phyloP scores from a whole-genome alignment of 2,797 vertebrate species.

The Sciurus carolinensis region DNA sequence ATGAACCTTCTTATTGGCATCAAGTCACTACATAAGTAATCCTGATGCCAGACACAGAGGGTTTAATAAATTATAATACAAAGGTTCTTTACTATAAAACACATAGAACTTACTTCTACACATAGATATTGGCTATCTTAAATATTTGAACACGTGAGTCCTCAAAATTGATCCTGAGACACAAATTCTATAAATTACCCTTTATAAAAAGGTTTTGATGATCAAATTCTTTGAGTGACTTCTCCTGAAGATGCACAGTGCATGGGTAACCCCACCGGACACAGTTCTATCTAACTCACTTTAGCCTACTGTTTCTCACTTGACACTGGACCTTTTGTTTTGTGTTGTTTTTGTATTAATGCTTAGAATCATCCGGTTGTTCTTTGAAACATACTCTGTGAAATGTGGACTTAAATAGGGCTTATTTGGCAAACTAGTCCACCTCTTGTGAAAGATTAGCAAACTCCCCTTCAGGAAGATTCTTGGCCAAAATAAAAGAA shows the following conservation, averaged over 20 bases:
- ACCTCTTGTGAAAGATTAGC: not conserved
- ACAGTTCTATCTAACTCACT: not conserved
- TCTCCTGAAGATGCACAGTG: not conserved
- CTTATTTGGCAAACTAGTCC: not conserved
- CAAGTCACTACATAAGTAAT: conserved; percentile 60
- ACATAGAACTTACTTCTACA: not conserved
- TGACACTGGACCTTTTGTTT: not conserved
- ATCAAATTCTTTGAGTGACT: not conserved
- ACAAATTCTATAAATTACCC: not conserved
- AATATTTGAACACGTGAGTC: not conserved
- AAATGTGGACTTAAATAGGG: not conserved
- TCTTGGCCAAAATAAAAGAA: not conserved
- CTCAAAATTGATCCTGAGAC: not conserved
- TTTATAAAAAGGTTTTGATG: not conserved
- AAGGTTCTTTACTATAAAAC: not conserved
- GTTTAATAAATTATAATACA: conserved; percentile 68
- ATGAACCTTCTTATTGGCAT: conserved; percentile 45
- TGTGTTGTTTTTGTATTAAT: not conserved
- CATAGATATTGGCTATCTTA: not conserved
- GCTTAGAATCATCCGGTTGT: not conserved
- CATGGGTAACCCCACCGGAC: not conserved
- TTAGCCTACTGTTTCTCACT: not conserved
- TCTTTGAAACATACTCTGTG: conserved; percentile 1
- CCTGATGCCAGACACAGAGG: not conserved
- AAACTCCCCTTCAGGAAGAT: not conserved